Evolutionary conservation across 2,888 invertebrate genomes (phyloP).

Genomic region (Prenolepis imparis): DNA sequence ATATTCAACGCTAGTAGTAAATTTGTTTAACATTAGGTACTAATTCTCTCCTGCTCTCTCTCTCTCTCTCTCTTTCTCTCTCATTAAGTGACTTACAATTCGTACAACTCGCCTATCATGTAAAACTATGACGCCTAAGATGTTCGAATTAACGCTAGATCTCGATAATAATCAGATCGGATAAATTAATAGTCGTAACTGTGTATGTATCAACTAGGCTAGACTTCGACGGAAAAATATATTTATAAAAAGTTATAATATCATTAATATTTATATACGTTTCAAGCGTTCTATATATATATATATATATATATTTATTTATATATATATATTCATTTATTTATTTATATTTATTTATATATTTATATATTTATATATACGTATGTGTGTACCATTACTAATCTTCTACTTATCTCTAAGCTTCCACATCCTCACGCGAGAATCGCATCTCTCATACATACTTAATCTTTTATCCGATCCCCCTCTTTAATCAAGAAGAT

Average conservation of each 20-base stretch:
- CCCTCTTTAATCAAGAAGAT: conserved; percentile 55
- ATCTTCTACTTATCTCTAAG: conserved; percentile 82
- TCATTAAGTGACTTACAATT: conserved; percentile 70
- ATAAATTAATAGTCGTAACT: conserved; percentile 85
- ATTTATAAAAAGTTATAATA: conserved; percentile 86
- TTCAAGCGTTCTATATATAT: conserved; percentile 85
- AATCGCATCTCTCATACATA: conserved; percentile 74
- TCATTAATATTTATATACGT: conserved; percentile 83
- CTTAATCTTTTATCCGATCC: conserved; percentile 62
- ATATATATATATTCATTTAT: conserved; percentile 72
- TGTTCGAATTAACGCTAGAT: conserved; percentile 81
- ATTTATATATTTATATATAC: conserved; percentile 72
- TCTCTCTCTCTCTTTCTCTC: conserved; percentile 2
- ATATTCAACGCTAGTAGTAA: conserved; percentile 78
- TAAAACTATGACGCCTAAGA: conserved; percentile 85
- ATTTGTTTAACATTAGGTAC: conserved; percentile 79
- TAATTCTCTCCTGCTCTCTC: conserved; percentile 72
- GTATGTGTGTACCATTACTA: conserved; percentile 81
- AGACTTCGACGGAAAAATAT: conserved; percentile 86
- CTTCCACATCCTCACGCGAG: conserved; percentile 76
- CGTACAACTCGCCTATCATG: conserved; percentile 78
- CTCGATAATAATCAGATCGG: conserved; percentile 79
- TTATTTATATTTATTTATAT: conserved; percentile 73
- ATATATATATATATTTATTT: conserved; percentile 71
- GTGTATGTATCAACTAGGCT: conserved; percentile 85